Evolutionary conservation across 2,888 invertebrate genomes (phyloP), one percentile per base, ranked within the genome.

Genomic region (Torymus texanus): DNA sequence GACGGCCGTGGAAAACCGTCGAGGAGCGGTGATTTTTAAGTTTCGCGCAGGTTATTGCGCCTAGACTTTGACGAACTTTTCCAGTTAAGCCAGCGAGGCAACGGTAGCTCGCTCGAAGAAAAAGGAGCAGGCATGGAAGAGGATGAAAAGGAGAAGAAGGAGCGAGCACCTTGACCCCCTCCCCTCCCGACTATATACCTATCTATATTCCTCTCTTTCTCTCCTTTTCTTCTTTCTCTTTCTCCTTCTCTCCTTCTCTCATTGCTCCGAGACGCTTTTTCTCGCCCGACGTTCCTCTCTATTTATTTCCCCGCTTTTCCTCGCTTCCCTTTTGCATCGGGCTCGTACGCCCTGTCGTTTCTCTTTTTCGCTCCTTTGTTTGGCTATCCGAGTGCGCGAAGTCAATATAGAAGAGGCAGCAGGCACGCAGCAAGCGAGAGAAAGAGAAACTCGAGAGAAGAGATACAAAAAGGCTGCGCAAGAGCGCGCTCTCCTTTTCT

Each of bases 51-150:
- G 71, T 75, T 79, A 79, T 79, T 79, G 75, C 77, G 65, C 58
- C 58, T 51, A 61, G 74, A 74, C 77, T 80, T 80, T 80, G 77
- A 74, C 77, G 65, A 80, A 80, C 70, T 80, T 80, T 80, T 80
- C 74, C 77, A 77, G 80, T 80, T 80, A 80, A 80, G 65, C 70
- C 13, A 29, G 58, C 55, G 29, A 62, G 29, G 14, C 12, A 50
- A 16, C 50, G 12, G 29, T 14, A 29, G 1, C 21, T 16, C n/a
- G 11, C 13, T 4, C n/a, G 56, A 18, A n/a, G 61, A 41, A 29
- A 41, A 61, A 71, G 66, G 16, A 56, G 76, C 16, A 66, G 66
- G 18, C 53, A 53, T 11, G 50, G 61, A 56, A 50, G n/a, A 16
- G 56, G 5, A 5, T n/a, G n/a, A 67, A 8, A 59, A 29, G 59